Conservation (phyloP, 2,888 invertebrate genomes). For the Sphaerophoria rueppellii region DNA sequence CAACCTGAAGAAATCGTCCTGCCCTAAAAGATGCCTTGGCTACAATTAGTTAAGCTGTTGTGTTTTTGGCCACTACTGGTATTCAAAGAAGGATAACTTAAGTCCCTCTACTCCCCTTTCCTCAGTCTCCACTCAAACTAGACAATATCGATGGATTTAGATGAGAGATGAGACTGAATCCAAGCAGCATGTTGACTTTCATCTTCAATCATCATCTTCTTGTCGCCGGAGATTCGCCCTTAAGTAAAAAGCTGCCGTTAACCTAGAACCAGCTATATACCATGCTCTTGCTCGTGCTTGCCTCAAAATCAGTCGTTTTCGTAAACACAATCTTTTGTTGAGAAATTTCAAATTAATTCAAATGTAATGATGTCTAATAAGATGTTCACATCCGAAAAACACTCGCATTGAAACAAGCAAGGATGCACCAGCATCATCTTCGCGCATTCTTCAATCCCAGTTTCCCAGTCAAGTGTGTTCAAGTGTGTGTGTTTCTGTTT, state of each 20-base stretch:
- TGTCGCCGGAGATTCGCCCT: slow-evolving; percentile 39
- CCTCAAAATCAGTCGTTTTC: not conserved
- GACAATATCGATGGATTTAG: not conserved
- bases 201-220: slow-evolving; percentile 61
- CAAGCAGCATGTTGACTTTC: slow-evolving; percentile 65
- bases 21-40: not conserved
- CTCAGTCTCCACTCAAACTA: not conserved
- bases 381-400: slow-evolving; percentile 58
- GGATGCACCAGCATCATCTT: slow-evolving; percentile 21
- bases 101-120: not conserved
- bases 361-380: slow-evolving; percentile 71
- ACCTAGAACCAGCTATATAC: slow-evolving; percentile 18
- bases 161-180: not conserved
- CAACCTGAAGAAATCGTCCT: slow-evolving; percentile 11
- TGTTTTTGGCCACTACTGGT: slow-evolving; percentile 60
- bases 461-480: not conserved
- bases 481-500: slow-evolving; percentile 42
- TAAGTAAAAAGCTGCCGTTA: slow-evolving; percentile 70
- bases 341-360: slow-evolving; percentile 73
- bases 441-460: not conserved
- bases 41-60: slow-evolving; percentile 65
- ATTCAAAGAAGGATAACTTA: slow-evolving; percentile 4
- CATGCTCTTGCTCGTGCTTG: not conserved
- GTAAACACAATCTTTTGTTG: slow-evolving; percentile 34
- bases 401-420: not conserved